Evolutionary conservation across 2,113 vertebrate genomes (phyloP).

Genomic region (Pungitius pungitius): DNA sequence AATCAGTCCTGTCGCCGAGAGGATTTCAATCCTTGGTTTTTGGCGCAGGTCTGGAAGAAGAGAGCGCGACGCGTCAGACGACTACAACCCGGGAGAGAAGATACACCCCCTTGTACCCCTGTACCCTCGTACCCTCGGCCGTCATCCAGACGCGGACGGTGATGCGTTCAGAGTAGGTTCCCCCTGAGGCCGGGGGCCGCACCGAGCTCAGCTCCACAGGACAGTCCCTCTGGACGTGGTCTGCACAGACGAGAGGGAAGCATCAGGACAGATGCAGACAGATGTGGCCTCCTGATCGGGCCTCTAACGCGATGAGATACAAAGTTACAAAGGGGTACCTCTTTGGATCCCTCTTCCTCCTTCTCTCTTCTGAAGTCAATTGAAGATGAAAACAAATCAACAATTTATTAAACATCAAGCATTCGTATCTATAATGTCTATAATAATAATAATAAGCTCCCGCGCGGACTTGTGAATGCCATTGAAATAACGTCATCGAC

Average conservation of each 20-base stretch:
- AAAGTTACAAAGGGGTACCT: neutral
- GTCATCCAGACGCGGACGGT: conserved; percentile 41
- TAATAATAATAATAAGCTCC: too few relatives aligned
- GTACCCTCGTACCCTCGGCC: conserved; percentile 41
- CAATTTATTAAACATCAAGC: neutral
- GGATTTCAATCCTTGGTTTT: conserved; percentile 19
- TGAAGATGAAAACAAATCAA: neutral
- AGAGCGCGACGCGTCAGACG: neutral
- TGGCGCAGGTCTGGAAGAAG: conserved; percentile 47
- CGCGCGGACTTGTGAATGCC: too few relatives aligned
- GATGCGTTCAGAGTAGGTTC: conserved; percentile 5
- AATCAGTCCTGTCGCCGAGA: fast-evolving
- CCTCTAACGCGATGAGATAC: neutral
- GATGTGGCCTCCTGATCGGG: neutral
- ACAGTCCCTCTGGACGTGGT: conserved; percentile 11
- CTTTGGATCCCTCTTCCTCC: neutral
- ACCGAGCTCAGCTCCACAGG: conserved; percentile 40
- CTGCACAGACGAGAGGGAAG: conserved; percentile 32
- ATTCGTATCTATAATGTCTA: neutral
- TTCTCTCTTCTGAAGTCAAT: neutral
- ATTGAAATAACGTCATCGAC: neutral
- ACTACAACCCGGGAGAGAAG: neutral
- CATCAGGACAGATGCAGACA: neutral
- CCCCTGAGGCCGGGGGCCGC: fast-evolving
- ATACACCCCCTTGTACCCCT: too few relatives aligned